Conservation (phyloP, 2,113 vertebrate genomes). For the Paracanthobrama guichenoti region DNA sequence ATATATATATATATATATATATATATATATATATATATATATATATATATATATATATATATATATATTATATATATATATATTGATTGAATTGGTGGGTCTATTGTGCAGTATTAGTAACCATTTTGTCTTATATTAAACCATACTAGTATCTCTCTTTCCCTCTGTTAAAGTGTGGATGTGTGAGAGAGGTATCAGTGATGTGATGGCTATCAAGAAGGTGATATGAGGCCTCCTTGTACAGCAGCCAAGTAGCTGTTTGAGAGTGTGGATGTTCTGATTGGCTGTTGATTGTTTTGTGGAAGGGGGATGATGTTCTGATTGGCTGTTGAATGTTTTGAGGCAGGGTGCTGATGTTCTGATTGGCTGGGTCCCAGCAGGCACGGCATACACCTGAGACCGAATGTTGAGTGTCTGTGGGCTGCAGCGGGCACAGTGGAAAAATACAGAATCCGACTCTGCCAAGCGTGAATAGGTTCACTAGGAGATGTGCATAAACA, state of each 20-base stretch:
- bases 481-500: slow-evolving; percentile 5
- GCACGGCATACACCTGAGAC: slow-evolving; percentile 46
- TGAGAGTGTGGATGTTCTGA: slow-evolving; percentile 22
- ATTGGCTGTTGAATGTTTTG: slow-evolving; percentile 35
- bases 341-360: background rate
- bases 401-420: slow-evolving; percentile 32
- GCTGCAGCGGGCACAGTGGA: slow-evolving; percentile 43
- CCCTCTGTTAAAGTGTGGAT: background rate
- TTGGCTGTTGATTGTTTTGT: slow-evolving; percentile 13
- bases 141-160: background rate
- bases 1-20: too few species aligned
- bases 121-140: background rate
- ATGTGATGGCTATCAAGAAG: slow-evolving; percentile 30
- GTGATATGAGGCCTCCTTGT: background rate
- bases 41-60: too few species aligned
- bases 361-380: slow-evolving; percentile 35
- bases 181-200: background rate
- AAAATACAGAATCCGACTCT: slow-evolving; percentile 49
- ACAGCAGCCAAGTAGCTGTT: slow-evolving; percentile 3
- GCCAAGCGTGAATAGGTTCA: slow-evolving; percentile 19
- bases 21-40: too few species aligned
- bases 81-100: too few species aligned
- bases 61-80: too few species aligned
- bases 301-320: background rate
- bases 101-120: too few species aligned